Evolutionary conservation across 2,113 vertebrate genomes (phyloP).

Genomic region (Paraplagusia blochii): DNA sequence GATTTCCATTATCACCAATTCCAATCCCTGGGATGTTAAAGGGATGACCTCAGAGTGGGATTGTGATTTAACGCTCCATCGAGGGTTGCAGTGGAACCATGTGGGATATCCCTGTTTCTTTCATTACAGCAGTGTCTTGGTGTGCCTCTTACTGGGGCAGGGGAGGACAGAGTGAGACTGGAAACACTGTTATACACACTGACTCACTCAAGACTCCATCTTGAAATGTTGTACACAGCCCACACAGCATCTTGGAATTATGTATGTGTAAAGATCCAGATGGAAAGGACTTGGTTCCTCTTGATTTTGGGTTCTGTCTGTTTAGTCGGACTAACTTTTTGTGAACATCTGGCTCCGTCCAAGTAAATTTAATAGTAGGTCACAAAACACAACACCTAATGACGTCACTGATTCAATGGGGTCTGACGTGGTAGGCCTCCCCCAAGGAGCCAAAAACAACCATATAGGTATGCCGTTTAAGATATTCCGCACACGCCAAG

Average conservation of each 20-base stretch:
- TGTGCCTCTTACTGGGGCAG: background rate
- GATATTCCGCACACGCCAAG: no score
- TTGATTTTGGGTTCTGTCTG: background rate
- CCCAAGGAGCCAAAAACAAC: no score
- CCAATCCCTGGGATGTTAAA: background rate
- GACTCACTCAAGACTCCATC: conserved; percentile 30
- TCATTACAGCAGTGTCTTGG: conserved; percentile 19
- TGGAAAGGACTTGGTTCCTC: conserved; percentile 20
- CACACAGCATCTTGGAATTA: conserved; percentile 58
- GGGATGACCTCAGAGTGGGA: conserved; percentile 10
- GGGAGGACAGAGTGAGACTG: conserved; percentile 7
- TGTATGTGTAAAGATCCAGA: conserved; percentile 24
- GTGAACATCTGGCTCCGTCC: conserved; percentile 12
- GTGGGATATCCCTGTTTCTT: conserved; percentile 26
- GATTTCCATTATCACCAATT: background rate
- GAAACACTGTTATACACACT: conserved; percentile 24
- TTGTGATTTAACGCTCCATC: conserved; percentile 19
- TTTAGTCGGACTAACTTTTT: conserved; percentile 3
- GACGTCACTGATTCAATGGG: no score
- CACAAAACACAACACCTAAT: background rate
- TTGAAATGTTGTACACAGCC: conserved; percentile 43
- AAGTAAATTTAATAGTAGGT: conserved; percentile 8
- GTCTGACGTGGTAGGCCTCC: no score
- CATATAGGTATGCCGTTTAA: no score
- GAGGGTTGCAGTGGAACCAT: conserved; percentile 18